These are phyloP conservation scores for Drosophila orena DNA, from an alignment of 1,140 invertebrate species.

Conservation along the genomic window DNA sequence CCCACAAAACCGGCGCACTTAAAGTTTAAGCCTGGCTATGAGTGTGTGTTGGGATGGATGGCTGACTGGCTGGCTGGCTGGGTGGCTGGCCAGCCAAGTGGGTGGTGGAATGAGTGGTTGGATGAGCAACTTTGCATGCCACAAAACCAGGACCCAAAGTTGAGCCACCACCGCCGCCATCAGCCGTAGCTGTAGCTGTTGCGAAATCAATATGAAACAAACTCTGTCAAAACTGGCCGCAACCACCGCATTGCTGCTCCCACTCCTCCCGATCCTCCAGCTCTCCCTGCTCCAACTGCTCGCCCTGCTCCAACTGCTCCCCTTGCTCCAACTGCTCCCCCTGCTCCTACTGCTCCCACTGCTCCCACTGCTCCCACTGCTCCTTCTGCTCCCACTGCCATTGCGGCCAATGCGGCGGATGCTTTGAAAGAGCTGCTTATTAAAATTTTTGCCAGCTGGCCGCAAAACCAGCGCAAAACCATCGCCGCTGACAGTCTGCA, in stretches of 20 bases:
- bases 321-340: neutral
- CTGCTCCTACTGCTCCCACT: neutral
- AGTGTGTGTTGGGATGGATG: neutral
- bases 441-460: slow-evolving; percentile 70
- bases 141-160: slow-evolving; percentile 64
- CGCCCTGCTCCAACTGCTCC: too few relatives aligned
- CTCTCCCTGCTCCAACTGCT: neutral
- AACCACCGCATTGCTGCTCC: slow-evolving; percentile 14
- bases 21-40: slow-evolving; percentile 34
- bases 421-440: slow-evolving; percentile 77
- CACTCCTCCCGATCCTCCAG: neutral
- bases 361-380: neutral
- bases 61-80: neutral
- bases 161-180: slow-evolving; percentile 39
- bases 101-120: slow-evolving; percentile 5
- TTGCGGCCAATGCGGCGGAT: slow-evolving; percentile 63
- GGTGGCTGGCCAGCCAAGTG: neutral
- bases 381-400: slow-evolving; percentile 1
- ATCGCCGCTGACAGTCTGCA: slow-evolving; percentile 1
- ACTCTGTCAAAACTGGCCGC: slow-evolving; percentile 54
- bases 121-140: slow-evolving; percentile 54
- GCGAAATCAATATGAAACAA: slow-evolving; percentile 74
- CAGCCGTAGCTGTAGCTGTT: slow-evolving; percentile 12
- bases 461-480: slow-evolving; percentile 16
- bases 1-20: slow-evolving; percentile 23